Evolutionary conservation across 2,797 vertebrate species (phyloP), one percentile per base, ranked within the genome.

Genomic region (Lutjanus campechanus): DNA sequence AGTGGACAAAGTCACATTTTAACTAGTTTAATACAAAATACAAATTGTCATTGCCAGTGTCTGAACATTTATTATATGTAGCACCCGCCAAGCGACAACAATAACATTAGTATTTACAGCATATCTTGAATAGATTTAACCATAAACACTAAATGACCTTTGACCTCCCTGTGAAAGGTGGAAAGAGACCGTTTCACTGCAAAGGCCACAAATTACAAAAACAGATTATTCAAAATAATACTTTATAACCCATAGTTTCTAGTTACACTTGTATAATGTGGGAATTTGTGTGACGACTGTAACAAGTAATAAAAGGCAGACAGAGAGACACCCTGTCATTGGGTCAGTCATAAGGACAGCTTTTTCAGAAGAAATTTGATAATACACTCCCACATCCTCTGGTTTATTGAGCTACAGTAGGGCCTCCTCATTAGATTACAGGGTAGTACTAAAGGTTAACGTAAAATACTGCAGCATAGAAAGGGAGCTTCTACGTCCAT

Each of bases 381-480:
- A 74, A 87, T 85, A 76, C 60, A 46, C 65, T 71, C 10, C 41
- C 17, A 41, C 50, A 44, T 74, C 46, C 65, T 84, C 67, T 51
- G 72, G 55, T 75, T 67, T 75, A 87, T 79, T 17, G 59, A 65
- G 73, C 61, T 61, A 53, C 47, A 66, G 51, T 63, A 66, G 41
- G 54, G 58, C 65, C 73, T 73, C 53, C 29, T 73, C 63, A 88
- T 86, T 76, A 56, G 79, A 87, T 90, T 86, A 87, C 56, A 73
- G 47, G 78, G 62, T 69, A 76, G 53, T 44, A 36, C 54, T 17
- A 75, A 89, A 81, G 76, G 79, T 83, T 69, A 47, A 76, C 10
- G 11, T 78, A 44, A 85, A 76, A 81, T 71, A 47, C 53, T 63
- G 40, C 19, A 36, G 46, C 53, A 50, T 2, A 59, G 16, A 22